A percentile compares a stretch with the other conserved stretches of the same genome.
Conservation (phyloP, 1,140 invertebrate species). For the Neodiprion virginianus region DNA sequence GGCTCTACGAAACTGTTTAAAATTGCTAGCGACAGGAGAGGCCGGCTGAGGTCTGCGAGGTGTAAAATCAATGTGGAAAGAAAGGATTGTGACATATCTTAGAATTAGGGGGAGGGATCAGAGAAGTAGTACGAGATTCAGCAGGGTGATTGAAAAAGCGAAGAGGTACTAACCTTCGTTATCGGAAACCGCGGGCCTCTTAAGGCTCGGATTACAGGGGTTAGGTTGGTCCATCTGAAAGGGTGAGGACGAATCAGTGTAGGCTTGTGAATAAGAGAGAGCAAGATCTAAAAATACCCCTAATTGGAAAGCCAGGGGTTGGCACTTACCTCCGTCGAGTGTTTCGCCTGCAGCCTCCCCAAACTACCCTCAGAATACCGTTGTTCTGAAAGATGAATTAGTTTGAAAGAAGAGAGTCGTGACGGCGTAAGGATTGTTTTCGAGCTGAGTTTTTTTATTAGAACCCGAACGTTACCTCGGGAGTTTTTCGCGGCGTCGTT, state of each 20-base stretch:
- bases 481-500: constrained; percentile 29
- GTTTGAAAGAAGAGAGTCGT: background rate
- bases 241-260: constrained; percentile 6
- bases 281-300: constrained; percentile 18
- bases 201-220: constrained; percentile 28
- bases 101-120: background rate
- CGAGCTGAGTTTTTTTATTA: background rate
- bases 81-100: constrained; percentile 12
- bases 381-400: constrained; percentile 18
- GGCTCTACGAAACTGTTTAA: background rate
- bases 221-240: constrained; percentile 40
- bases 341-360: constrained; percentile 21
- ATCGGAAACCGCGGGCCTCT: constrained; percentile 42
- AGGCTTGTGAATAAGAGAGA: background rate
- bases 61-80: background rate
- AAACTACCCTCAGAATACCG: constrained; percentile 22
- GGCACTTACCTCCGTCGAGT: constrained; percentile 32
- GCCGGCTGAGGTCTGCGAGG: too few relatives aligned
- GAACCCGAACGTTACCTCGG: constrained; percentile 30
- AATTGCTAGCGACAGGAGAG: background rate
- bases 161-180: constrained; percentile 36
- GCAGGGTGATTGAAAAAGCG: background rate
- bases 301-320: constrained; percentile 12
- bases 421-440: constrained; percentile 18
- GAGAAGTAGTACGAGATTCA: background rate